Evolutionary conservation across 2,797 vertebrate species (phyloP), one percentile per base, ranked within the genome.

Genomic region (Gallinago nigripennis): DNA sequence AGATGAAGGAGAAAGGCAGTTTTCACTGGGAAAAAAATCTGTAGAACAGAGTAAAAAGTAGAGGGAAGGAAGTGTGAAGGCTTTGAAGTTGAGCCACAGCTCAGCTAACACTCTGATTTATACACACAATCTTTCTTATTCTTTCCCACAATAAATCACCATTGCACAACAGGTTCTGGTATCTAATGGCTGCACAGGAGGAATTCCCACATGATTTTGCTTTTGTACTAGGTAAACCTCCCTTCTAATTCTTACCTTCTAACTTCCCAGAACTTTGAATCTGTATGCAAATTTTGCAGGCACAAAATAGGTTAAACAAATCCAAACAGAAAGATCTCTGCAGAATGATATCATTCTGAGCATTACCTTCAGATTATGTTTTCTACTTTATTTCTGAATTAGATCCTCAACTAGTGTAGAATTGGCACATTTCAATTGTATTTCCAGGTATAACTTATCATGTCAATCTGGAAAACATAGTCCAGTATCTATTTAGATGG

Each of bases 81-180:
- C 90, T 97, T 96, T 97, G 96, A 96, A 95, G 91, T 1, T 69
- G 75, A 92, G 57, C 31, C 70, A 71, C 87, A 80, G 33, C 73
- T 94, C 75, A 71, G 50, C 70, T 77, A 92, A 82, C 68, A 23
- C 53, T 73, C 86, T 96, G 73, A 92, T 90, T 94, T 97, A 95
- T 78, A 88, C 48, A 92, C 75, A 82, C 4, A 4, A 58, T 80
- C 68, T 92, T 92, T 90, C 39, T 92, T 66, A 72, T 54, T 94
- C 68, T 77, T 96, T 96, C 91, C 95, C 91, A 90, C 78, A 82
- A 85, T 95, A 77, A 93, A 96, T 94, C 69, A 73, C 48, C 76
- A 61, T 41, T 75, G 45, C 64, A 43, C 0, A 4, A 90, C 82
- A 93, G 27, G 57, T 68, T 94, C 71, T 93, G 41, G 60, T 86